A percentile compares a stretch with the other conserved stretches of the same genome.
Conservation (phyloP, 2,113 vertebrate species). For the Dendrocopos noguchii region DNA sequence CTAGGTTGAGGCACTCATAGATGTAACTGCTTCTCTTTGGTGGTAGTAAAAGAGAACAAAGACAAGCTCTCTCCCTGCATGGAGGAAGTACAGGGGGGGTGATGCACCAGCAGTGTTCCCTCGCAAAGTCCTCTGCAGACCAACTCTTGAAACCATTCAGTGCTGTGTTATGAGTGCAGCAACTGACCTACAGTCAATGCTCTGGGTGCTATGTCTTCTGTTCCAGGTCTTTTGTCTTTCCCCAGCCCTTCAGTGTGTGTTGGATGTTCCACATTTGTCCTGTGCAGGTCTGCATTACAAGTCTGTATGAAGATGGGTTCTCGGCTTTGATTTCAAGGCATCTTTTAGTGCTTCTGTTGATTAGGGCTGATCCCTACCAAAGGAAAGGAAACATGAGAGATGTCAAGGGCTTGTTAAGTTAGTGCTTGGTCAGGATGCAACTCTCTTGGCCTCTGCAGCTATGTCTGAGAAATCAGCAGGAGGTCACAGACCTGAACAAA, state of each 20-base stretch:
- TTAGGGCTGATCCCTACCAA: conserved; percentile 1
- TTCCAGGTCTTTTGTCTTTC: not conserved
- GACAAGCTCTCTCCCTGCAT: not conserved
- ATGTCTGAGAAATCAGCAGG: not conserved
- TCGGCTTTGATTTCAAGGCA: conserved; percentile 42
- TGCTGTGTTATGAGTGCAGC: accelerated
- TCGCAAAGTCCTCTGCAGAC: not conserved
- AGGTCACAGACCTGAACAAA: not conserved
- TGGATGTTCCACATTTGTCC: conserved; percentile 47
- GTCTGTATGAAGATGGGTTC: not conserved
- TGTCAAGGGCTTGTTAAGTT: not conserved
- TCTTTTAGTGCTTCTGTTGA: conserved; percentile 30
- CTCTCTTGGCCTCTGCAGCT: not conserved
- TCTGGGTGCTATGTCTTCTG: not conserved
- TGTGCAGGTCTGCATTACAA: conserved; percentile 7
- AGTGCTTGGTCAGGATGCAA: no score
- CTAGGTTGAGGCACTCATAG: not conserved
- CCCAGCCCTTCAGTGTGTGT: not conserved
- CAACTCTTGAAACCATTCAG: not conserved
- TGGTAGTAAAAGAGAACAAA: not conserved
- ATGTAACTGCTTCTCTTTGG: not conserved
- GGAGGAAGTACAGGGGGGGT: not conserved
- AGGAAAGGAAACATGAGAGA: not conserved
- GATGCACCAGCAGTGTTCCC: not conserved
- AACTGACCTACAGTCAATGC: not conserved